phyloP scores from a whole-genome alignment of 2,888 invertebrate species.

The Heliconius ismenius region DNA sequence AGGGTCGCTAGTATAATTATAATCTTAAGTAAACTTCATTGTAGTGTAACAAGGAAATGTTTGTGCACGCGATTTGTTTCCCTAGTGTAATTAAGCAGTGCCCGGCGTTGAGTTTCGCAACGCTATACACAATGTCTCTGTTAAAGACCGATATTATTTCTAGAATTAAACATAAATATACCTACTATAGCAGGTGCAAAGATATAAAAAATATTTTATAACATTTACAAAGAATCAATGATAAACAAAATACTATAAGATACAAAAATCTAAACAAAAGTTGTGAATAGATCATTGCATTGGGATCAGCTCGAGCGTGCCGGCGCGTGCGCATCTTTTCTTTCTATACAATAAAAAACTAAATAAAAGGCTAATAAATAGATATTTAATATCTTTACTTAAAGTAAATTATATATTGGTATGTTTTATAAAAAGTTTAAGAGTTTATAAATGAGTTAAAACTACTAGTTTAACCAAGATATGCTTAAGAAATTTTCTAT shows the following conservation, averaged over 20 bases:
- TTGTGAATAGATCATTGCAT: conserved; percentile 8
- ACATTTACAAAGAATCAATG: not conserved
- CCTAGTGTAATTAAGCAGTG: not conserved
- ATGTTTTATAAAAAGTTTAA: not conserved
- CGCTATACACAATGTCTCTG: not conserved
- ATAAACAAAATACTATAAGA: not conserved
- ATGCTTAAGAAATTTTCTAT: not conserved
- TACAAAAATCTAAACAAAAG: not conserved
- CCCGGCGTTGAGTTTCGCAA: not conserved
- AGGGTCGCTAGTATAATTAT: not conserved
- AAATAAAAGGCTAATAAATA: conserved; percentile 2
- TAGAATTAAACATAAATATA: no score
- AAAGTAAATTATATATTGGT: conserved; percentile 4
- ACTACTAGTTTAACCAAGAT: not conserved
- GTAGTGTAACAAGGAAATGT: not conserved
- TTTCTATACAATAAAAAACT: conserved; percentile 7
- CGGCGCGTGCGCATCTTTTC: conserved; percentile 17
- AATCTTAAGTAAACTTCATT: not conserved
- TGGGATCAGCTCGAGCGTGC: not conserved
- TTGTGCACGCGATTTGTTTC: not conserved
- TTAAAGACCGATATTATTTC: not conserved
- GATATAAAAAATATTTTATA: no score
- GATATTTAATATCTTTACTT: not conserved
- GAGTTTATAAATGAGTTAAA: not conserved
- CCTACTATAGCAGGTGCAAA: no score